Evolutionary conservation across 2,888 invertebrate genomes (phyloP), one percentile per base, ranked within the genome.

Genomic region (Isoperla grammatica): DNA sequence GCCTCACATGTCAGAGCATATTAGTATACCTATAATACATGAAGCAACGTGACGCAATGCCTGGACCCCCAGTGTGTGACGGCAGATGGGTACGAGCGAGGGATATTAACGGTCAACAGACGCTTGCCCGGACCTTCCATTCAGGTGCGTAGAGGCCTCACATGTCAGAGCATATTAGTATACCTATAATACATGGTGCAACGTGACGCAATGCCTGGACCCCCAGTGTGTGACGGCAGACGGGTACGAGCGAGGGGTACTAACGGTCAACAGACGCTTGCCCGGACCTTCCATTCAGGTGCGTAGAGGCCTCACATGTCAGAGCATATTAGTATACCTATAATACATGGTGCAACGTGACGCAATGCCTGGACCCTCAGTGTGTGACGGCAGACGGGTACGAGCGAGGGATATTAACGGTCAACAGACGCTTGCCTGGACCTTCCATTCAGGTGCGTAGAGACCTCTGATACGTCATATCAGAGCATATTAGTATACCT

Each of bases 201-300:
- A 57, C 22, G 20, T 12, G 40, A 29, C 13, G 0, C 57, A 62
- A 13, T 64, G 64, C 37, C 59, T 35, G 19, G 9, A 22, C 35
- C 59, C 56, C 1, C 76, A 79, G 67, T 81, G 80, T 65, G 71
- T 79, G 17, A 65, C 78, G 0, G 78, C 73, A 0, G 78, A 81
- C 67, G 80, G 80, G 1, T 66, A 72, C 12, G 72, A 75, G 63
- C 71, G 76, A 40, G 74, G 75, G 0, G 69, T 79, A 2, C 71
- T 78, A 63, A 71, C 75, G 11, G 74, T 78, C 22, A 80, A 80
- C 69, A 71, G 79, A 22, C 69, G 72, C 65, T 65, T 79, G 35
- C 78, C 79, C 0, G 79, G 79, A 15, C 79, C 79, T 0, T 61
- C 72, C 9, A 76, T 80, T 43, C 75, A 77, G 69, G 77, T 76